Evolutionary conservation across 2,113 vertebrate genomes (phyloP).

Genomic region (Brachyistius frenatus): DNA sequence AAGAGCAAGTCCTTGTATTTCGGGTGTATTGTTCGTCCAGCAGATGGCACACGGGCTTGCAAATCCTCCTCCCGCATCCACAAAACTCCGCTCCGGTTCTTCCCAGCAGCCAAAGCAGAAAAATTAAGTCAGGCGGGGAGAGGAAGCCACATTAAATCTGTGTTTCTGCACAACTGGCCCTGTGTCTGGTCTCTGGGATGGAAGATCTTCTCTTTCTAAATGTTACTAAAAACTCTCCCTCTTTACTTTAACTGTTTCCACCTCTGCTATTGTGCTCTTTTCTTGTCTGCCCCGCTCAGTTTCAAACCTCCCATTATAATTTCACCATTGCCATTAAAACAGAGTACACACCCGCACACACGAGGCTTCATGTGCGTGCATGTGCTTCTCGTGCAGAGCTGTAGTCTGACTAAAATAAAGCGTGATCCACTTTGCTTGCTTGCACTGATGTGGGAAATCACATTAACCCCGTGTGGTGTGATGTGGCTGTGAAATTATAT

Average conservation of each 20-base stretch:
- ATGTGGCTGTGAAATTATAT: constrained; percentile 52
- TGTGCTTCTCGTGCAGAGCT: constrained; percentile 22
- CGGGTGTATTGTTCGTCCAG: constrained; percentile 37
- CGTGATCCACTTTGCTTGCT: constrained; percentile 57
- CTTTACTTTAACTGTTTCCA: not conserved
- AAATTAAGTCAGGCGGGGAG: constrained; percentile 87
- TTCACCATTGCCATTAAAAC: not conserved
- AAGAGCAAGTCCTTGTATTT: constrained; percentile 5
- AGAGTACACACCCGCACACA: not conserved
- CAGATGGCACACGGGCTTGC: constrained; percentile 68
- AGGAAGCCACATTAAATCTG: constrained; percentile 89
- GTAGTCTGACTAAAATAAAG: constrained; percentile 58
- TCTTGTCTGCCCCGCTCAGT: not conserved
- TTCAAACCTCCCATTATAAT: not conserved
- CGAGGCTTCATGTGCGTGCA: not conserved
- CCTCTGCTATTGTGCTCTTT: not conserved
- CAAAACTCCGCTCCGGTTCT: constrained; percentile 72
- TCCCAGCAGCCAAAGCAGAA: constrained; percentile 74
- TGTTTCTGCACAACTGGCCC: constrained; percentile 88
- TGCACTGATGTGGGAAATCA: constrained; percentile 60
- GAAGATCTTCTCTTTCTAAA: constrained; percentile 67
- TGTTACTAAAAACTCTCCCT: constrained; percentile 44
- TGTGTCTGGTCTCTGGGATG: constrained; percentile 81
- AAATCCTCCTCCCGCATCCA: constrained; percentile 56
- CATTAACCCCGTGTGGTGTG: constrained; percentile 58